These are phyloP conservation scores for Microctenopoma lineatum DNA, from an alignment of 2,797 vertebrate species.

Conservation along the genomic window DNA sequence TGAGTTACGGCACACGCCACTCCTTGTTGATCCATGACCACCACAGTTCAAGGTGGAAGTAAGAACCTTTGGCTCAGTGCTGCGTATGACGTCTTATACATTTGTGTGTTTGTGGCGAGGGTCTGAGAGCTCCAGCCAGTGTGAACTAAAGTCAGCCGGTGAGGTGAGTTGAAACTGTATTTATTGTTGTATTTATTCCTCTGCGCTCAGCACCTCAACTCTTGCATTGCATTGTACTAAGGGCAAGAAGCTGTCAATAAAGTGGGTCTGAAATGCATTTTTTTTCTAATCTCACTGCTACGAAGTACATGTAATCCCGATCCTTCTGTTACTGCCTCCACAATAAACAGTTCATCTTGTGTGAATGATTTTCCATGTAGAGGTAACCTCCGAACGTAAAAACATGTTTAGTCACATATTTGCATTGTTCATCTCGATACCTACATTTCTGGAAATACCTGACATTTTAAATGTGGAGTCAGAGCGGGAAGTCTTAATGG, in stretches of 20 bases:
- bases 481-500: conserved; percentile 26
- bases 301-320: conserved; percentile 19
- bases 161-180: conserved; percentile 63
- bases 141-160: conserved; percentile 39
- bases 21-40: conserved; percentile 37
- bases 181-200: conserved; percentile 73
- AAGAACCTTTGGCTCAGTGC: conserved; percentile 59
- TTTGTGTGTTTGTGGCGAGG: conserved; percentile 65
- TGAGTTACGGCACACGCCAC: conserved; percentile 27
- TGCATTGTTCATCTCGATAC: conserved; percentile 8
- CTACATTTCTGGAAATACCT: conserved; percentile 21
- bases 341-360: conserved; percentile 11
- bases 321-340: conserved; percentile 29
- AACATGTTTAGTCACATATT: conserved; percentile 10
- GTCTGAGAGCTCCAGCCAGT: conserved; percentile 43
- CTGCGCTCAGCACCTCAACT: conserved; percentile 63
- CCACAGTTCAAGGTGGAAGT: conserved; percentile 55
- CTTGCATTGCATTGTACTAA: conserved; percentile 64
- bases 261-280: conserved; percentile 66
- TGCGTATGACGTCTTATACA: conserved; percentile 60
- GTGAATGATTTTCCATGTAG: conserved; percentile 17
- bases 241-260: conserved; percentile 68
- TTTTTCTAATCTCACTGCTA: conserved; percentile 25
- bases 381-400: conserved; percentile 21
- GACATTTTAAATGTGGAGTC: conserved; percentile 24